Conservation (phyloP, 2,797 vertebrate species). For the Gobio occitaniae region DNA sequence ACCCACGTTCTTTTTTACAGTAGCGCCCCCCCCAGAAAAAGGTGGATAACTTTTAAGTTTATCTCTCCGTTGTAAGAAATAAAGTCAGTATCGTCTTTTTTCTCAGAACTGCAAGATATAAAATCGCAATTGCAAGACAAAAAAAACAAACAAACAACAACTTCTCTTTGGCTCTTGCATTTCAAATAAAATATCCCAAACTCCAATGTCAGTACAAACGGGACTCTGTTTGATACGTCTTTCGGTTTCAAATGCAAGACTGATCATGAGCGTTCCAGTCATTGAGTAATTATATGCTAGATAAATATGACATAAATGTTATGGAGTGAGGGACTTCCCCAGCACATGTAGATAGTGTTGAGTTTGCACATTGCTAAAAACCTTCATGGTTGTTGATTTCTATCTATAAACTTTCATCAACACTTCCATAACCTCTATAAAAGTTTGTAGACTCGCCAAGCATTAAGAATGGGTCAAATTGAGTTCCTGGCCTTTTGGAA, state of each 20-base stretch:
- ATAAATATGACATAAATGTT: constrained; percentile 35
- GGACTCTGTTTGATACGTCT: background rate
- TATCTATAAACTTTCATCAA: background rate
- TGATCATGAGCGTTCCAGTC: constrained; percentile 6
- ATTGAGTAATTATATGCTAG: constrained; percentile 9
- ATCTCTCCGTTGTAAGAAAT: background rate
- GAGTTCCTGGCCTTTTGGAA: background rate
- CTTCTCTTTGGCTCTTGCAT: background rate
- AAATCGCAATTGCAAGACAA: no score
- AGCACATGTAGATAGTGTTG: background rate
- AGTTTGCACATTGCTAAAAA: constrained; percentile 18
- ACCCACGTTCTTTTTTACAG: no score
- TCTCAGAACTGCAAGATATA: no score
- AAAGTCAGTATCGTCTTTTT: background rate
- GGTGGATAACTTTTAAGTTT: background rate
- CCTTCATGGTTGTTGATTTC: background rate
- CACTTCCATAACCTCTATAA: background rate
- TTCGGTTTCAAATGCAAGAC: constrained; percentile 25
- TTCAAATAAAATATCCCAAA: background rate
- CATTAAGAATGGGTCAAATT: background rate
- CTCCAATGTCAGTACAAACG: background rate
- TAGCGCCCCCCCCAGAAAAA: no score
- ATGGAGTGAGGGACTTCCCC: constrained; percentile 31
- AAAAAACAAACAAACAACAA: no score
- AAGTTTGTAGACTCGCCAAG: background rate